These are phyloP conservation scores for Mus caroli DNA, from an alignment of 2,797 vertebrate genomes.

Conservation along the genomic window DNA sequence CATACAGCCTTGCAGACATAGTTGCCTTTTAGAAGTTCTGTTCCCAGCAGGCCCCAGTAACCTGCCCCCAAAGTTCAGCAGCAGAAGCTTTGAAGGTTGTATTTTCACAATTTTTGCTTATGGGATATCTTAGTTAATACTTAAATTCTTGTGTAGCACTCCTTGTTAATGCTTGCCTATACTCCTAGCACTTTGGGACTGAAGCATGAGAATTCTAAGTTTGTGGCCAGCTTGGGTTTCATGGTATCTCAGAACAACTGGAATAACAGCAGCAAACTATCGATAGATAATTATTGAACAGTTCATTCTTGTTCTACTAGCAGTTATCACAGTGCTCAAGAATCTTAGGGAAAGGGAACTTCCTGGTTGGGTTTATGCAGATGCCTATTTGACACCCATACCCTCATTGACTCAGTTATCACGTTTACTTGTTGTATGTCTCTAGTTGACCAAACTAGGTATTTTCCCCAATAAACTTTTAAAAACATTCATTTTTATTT, in stretches of 20 bases:
- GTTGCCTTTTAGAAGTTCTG: neutral
- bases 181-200: neutral
- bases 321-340: neutral
- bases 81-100: neutral
- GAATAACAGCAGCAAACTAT: neutral
- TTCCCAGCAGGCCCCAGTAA: neutral
- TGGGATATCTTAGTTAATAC: conserved; percentile 24
- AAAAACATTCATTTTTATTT: neutral
- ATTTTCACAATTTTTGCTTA: conserved; percentile 54
- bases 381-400: neutral
- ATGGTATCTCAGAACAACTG: neutral
- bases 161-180: neutral
- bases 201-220: neutral
- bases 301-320: conserved; percentile 23
- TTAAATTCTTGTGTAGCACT: neutral
- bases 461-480: neutral
- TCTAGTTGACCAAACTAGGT: conserved; percentile 17
- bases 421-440: neutral
- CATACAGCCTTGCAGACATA: neutral
- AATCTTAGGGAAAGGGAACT: conserved; percentile 20
- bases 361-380: neutral
- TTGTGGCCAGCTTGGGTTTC: neutral
- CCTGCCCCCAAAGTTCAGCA: neutral
- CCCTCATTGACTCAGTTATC: neutral
- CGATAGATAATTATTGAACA: neutral